phyloP scores from a whole-genome alignment of 2,113 vertebrate genomes.

The Myrmophylax atrothorax region DNA sequence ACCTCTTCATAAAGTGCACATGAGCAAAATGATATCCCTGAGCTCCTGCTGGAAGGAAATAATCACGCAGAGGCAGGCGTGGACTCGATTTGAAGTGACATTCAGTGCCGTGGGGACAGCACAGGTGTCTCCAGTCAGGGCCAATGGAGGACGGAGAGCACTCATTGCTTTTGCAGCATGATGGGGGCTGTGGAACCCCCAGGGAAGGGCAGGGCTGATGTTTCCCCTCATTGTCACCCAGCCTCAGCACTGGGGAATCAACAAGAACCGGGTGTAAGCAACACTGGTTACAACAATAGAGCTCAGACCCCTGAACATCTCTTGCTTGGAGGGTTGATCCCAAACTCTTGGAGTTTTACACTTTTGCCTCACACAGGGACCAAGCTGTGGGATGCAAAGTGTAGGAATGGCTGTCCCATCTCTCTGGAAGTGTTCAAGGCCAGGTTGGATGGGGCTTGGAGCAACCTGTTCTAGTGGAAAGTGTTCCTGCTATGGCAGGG shows the following conservation, averaged over 20 bases:
- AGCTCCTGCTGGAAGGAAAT: background rate
- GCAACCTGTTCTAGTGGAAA: background rate
- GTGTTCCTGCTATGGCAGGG: background rate
- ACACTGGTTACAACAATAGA: rapidly evolving
- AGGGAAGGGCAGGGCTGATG: background rate
- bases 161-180: rapidly evolving
- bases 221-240: background rate
- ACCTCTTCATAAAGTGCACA: background rate
- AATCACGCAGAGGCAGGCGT: rapidly evolving
- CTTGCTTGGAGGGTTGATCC: background rate
- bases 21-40: background rate
- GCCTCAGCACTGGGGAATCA: rapidly evolving
- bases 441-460: background rate
- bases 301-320: background rate
- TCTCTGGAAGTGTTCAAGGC: background rate
- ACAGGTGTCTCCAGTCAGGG: background rate
- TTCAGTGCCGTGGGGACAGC: background rate
- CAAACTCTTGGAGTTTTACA: background rate
- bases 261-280: background rate
- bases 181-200: rapidly evolving
- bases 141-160: background rate
- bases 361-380: background rate
- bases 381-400: background rate
- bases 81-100: background rate
- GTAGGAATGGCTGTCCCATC: background rate